phyloP scores from a whole-genome alignment of 2,113 vertebrate genomes.

The Diphyllodes magnificus region DNA sequence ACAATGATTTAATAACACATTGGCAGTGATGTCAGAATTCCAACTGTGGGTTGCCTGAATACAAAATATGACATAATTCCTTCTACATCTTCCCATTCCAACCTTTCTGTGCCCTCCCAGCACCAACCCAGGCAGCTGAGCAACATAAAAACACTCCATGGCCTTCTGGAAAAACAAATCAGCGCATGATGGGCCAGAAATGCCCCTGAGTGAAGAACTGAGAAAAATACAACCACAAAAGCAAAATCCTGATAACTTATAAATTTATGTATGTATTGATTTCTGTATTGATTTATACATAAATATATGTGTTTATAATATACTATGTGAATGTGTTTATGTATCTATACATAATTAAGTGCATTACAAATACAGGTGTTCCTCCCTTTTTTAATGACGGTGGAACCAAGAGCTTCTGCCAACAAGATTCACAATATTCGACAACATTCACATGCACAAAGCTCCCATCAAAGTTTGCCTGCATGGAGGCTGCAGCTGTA shows the following conservation, averaged over 20 bases:
- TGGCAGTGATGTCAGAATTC: background rate
- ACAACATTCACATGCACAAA: background rate
- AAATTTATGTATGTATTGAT: background rate
- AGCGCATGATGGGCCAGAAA: background rate
- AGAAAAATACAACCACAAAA: background rate
- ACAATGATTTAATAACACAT: fast-evolving
- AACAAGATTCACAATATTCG: background rate
- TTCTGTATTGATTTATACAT: background rate
- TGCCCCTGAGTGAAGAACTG: background rate
- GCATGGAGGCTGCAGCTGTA: background rate
- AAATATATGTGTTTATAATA: background rate
- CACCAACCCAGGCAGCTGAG: background rate
- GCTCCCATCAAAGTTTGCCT: background rate
- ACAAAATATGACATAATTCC: background rate
- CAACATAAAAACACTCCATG: background rate
- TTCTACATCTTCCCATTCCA: background rate
- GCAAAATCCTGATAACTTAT: background rate
- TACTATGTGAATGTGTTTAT: background rate
- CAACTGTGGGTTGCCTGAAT: background rate
- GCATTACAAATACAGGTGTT: background rate
- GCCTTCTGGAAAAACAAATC: background rate
- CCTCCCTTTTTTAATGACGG: background rate
- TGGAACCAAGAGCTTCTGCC: background rate
- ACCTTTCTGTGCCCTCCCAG: background rate
- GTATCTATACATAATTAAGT: background rate